phyloP scores from a whole-genome alignment of 1,140 invertebrate genomes.

The Chelonus insularis region DNA sequence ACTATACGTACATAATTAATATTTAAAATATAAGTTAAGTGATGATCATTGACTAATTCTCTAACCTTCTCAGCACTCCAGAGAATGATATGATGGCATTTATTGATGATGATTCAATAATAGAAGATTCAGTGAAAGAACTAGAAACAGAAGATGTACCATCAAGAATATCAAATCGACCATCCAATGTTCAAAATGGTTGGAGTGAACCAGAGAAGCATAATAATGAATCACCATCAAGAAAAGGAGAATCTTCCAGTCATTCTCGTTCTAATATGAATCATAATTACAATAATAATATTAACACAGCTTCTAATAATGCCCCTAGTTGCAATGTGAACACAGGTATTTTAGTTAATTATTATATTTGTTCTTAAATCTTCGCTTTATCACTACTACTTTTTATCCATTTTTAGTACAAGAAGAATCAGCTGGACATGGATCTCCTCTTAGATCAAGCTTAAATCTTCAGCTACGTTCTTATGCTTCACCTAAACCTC shows the following conservation, averaged over 20 bases:
- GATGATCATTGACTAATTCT: background rate
- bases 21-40: no score
- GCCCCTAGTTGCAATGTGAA: constrained; percentile 24
- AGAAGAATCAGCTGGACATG: constrained; percentile 53
- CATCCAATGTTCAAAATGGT: constrained; percentile 47
- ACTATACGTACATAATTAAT: no score
- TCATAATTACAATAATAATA: constrained; percentile 60
- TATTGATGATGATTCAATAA: constrained; percentile 56
- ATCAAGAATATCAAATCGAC: constrained; percentile 38
- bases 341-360: constrained; percentile 15
- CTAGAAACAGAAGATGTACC: constrained; percentile 40
- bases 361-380: constrained; percentile 1
- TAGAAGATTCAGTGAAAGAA: constrained; percentile 46
- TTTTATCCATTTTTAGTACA: constrained; percentile 36
- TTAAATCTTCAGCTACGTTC: constrained; percentile 60
- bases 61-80: constrained; percentile 45
- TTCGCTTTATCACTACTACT: no score
- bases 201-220: constrained; percentile 42
- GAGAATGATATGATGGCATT: constrained; percentile 60
- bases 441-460: constrained; percentile 62
- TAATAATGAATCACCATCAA: constrained; percentile 30
- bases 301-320: constrained; percentile 40
- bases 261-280: constrained; percentile 41
- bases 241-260: constrained; percentile 36
- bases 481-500: constrained; percentile 52